Conservation (phyloP, 2,888 invertebrate species). For the Tenthredo notha region DNA sequence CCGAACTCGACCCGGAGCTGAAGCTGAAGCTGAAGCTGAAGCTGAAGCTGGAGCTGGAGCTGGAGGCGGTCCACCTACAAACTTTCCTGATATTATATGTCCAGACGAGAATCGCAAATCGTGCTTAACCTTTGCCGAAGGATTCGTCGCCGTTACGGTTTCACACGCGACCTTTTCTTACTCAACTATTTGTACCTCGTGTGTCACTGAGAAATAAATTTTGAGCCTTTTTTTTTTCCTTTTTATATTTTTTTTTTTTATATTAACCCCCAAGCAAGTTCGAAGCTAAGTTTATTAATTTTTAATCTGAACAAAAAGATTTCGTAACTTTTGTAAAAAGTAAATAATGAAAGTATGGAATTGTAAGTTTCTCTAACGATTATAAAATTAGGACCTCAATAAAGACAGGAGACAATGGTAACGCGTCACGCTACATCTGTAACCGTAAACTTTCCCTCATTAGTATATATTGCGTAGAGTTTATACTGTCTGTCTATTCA, state of each 20-base stretch:
- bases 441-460: conserved; percentile 18
- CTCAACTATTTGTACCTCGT: background rate
- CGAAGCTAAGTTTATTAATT: background rate
- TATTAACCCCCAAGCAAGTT: background rate
- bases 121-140: conserved; percentile 16
- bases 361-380: background rate
- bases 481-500: background rate
- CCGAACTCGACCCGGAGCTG: background rate
- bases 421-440: conserved; percentile 2
- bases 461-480: background rate
- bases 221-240: background rate
- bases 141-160: background rate
- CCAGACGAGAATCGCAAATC: conserved; percentile 38
- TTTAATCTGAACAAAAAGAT: background rate
- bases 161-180: background rate
- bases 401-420: background rate
- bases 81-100: conserved; percentile 44
- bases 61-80: background rate
- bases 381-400: background rate
- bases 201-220: background rate
- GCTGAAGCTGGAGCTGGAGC: background rate
- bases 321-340: background rate
- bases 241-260: background rate
- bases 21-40: background rate
- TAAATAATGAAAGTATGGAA: background rate